Percentiles rank a stretch among this genome's conserved stretches.
phyloP scores from a whole-genome alignment of 1,140 invertebrate species.

The Galendromus occidentalis region DNA sequence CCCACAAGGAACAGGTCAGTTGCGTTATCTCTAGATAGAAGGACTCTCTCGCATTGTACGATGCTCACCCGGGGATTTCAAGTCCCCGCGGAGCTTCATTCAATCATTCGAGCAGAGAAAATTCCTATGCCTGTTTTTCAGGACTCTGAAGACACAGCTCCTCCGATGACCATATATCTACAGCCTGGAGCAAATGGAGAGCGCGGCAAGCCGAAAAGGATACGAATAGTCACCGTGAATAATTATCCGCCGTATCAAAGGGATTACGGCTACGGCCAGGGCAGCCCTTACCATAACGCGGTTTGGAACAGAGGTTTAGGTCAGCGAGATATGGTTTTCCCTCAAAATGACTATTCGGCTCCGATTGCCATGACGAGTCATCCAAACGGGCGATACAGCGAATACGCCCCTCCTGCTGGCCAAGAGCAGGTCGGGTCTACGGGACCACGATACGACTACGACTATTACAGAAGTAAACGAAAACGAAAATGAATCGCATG shows the following conservation, averaged over 20 bases:
- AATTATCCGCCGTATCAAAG: neutral
- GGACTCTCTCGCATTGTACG: neutral
- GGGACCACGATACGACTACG: neutral
- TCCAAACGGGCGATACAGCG: too few relatives aligned
- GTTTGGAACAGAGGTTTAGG: conserved; percentile 1
- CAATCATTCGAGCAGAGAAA: neutral
- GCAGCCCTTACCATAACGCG: neutral
- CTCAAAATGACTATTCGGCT: neutral
- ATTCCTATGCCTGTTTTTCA: too few relatives aligned
- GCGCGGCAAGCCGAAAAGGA: neutral
- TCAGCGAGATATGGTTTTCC: neutral
- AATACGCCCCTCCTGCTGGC: neutral
- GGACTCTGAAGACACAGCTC: neutral
- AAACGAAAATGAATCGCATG: too few relatives aligned
- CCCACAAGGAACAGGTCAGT: neutral
- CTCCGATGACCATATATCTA: conserved; percentile 5
- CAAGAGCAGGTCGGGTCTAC: neutral
- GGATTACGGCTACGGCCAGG: neutral
- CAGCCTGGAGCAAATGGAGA: neutral
- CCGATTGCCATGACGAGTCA: too few relatives aligned
- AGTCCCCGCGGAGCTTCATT: neutral
- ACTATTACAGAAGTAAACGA: neutral
- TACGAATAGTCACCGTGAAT: neutral
- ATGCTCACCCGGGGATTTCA: neutral
- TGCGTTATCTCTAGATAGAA: neutral